Conservation (phyloP, 2,888 invertebrate species). For the Parnassius mnemosyne region DNA sequence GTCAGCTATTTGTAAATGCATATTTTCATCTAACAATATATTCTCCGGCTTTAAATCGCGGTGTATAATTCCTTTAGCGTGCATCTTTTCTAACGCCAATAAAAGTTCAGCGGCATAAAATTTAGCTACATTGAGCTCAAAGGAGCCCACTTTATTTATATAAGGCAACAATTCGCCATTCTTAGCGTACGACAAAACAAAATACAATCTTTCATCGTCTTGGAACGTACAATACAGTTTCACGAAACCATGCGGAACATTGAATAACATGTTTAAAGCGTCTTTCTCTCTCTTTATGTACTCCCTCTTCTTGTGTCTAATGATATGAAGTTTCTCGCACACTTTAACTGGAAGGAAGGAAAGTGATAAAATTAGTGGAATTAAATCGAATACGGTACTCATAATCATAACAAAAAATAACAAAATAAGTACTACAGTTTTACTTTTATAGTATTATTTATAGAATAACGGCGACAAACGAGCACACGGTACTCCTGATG, state of each 20-base stretch:
- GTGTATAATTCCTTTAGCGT: slow-evolving; percentile 93
- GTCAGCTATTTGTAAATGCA: slow-evolving; percentile 98
- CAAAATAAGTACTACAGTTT: too few species aligned
- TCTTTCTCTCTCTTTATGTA: slow-evolving; percentile 97
- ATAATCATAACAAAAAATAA: not conserved
- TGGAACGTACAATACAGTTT: slow-evolving; percentile 98
- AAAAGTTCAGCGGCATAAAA: slow-evolving; percentile 98
- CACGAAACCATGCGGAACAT: slow-evolving; percentile 93
- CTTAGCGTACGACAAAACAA: slow-evolving; percentile 96
- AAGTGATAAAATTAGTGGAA: not conserved
- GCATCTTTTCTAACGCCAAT: slow-evolving; percentile 94
- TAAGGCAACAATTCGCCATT: slow-evolving; percentile 96
- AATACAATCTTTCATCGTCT: slow-evolving; percentile 94
- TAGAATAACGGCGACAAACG: too few species aligned
- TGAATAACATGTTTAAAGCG: slow-evolving; percentile 91
- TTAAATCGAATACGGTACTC: not conserved
- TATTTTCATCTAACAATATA: slow-evolving; percentile 95
- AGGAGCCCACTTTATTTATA: slow-evolving; percentile 93
- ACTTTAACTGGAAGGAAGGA: slow-evolving; percentile 90
- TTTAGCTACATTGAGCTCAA: slow-evolving; percentile 92
- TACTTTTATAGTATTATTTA: too few species aligned
- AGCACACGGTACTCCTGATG: too few species aligned
- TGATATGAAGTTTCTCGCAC: slow-evolving; percentile 96
- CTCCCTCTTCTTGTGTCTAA: slow-evolving; percentile 95
- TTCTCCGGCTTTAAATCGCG: slow-evolving; percentile 99